Base-by-base conservation (phyloP, 2,113 vertebrate genomes). In the Pedetes capensis region DNA sequence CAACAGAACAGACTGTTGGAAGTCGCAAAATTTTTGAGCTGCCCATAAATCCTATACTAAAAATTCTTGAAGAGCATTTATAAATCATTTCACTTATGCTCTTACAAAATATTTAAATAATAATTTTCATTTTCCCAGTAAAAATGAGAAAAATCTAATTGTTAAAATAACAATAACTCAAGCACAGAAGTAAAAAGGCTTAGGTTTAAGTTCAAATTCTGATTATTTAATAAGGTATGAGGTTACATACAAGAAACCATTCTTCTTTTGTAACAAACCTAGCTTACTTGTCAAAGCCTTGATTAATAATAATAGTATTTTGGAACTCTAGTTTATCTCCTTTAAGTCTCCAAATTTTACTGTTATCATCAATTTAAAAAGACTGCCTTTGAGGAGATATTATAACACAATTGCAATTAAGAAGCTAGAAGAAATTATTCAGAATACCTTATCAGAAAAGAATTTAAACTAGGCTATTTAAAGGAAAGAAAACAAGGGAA, bases 401-500 rank as follows among this genome's bases (percentile, higher is more conserved):
- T 83, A 66, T 25, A 76, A 78, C 14, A 68, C 22, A 72, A 53
- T 8, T 51, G 12, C 72, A 95, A 79, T 86, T 81, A 80, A 76
- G 29, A 93, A 88, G 34, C 3, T 68, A 27, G 11, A 53, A 95
- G 37, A 95, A 87, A 94, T 72, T 78, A 68, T 87, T 63, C 66
- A 69, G 55, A 91, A 68, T 57, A 91, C 20, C 49, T 94, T 81
- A 55, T 75, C 22, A 53, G 84, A 78, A 91, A 72, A 93, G 44
- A 55, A 96, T 53, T 93, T 76, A 74, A 89, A 74, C 20, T 32
- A 76, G 66, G 59, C 7, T 59, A 71, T 72, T 95, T 93, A 87
- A 76, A 94, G 51, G 22, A 20, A 87, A 59, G n/a, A 59, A 79
- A 91, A 82, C 44, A 79, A 94, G 27, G 47, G 27, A 76, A 68